A percentile compares a stretch with the other conserved stretches of the same genome.
Evolutionary conservation across 2,888 invertebrate genomes (phyloP).

Genomic region (Stenodema calcarata): DNA sequence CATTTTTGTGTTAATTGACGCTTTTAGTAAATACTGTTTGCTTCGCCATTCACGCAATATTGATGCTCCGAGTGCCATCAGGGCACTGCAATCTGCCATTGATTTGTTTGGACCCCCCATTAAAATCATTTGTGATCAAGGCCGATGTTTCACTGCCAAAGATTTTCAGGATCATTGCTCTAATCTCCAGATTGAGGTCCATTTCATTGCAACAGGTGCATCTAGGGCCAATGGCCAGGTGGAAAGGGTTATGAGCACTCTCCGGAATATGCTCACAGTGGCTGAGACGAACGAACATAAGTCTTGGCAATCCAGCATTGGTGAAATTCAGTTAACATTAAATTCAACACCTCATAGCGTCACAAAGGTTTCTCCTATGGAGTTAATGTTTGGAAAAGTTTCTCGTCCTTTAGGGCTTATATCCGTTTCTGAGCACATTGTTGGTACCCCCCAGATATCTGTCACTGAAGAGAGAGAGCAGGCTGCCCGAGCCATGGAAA

Average conservation of each 20-base stretch:
- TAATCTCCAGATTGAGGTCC: background rate
- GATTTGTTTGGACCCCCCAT: background rate
- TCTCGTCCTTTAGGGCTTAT: background rate
- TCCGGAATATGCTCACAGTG: conserved; percentile 7
- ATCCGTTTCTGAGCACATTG: background rate
- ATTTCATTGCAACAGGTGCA: background rate
- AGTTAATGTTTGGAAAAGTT: background rate
- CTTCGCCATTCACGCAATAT: background rate
- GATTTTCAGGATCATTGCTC: conserved; percentile 15
- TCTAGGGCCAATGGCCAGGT: conserved; percentile 14
- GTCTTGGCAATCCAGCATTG: background rate
- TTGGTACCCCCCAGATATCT: background rate
- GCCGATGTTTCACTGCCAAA: background rate
- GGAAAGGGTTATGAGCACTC: conserved; percentile 2
- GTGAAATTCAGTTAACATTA: conserved; percentile 18
- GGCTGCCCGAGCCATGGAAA: background rate
- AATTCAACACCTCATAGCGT: background rate
- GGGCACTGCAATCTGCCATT: background rate
- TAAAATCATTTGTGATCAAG: background rate
- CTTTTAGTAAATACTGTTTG: background rate
- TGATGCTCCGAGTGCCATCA: background rate
- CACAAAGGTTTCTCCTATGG: background rate
- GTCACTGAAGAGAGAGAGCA: background rate
- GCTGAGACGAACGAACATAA: conserved; percentile 4
- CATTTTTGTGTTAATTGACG: background rate